Evolutionary conservation across 2,113 vertebrate genomes (phyloP), one percentile per base, ranked within the genome.

Genomic region (Edolisoma coerulescens): DNA sequence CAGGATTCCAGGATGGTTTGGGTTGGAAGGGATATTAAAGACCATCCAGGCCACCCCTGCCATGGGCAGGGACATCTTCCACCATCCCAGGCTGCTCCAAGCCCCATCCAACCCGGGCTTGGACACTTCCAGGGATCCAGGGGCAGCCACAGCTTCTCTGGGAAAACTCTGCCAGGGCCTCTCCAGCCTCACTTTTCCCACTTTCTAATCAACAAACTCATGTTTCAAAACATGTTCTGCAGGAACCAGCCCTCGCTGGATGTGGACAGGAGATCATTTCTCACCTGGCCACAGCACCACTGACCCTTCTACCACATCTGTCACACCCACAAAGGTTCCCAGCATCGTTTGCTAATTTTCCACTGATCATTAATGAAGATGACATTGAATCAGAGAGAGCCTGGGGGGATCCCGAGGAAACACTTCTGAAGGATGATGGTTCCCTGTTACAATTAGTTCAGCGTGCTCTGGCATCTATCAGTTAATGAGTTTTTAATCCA

Each of bases 401-500:
- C 68, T 20, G 65, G 32, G 63, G 79, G 76, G 3, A 85, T 78
- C 79, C 50, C 10, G 7, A 59, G 86, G 92, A 92, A 95, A 83
- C 80, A 35, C 73, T 95, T 91, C 91, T 77, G 93, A 83, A 93
- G 80, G 80, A 84, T 70, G 68, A 90, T 22, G 68, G 54, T 73
- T 90, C 50, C 68, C 52, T 28, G 33, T 14, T 77, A 53, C 86
- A 95, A 85, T 77, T 16, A 93, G 89, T 53, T 93, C 76, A 27
- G 61, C 1, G 0, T 75, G 63, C 90, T 82, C 91, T 71, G 73
- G 50, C 61, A 33, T 69, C 95, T 94, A 53, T 49, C 93, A 89
- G 49, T 91, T 89, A 96, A 96, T 91, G 89, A 95, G 84, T 45
- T 92, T 96, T 93, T 95, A 91, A 96, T 95, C 93, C 91, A 49